Evolutionary conservation across 2,888 invertebrate genomes (phyloP), one percentile per base, ranked within the genome.

Genomic region (Microplitis manilae): DNA sequence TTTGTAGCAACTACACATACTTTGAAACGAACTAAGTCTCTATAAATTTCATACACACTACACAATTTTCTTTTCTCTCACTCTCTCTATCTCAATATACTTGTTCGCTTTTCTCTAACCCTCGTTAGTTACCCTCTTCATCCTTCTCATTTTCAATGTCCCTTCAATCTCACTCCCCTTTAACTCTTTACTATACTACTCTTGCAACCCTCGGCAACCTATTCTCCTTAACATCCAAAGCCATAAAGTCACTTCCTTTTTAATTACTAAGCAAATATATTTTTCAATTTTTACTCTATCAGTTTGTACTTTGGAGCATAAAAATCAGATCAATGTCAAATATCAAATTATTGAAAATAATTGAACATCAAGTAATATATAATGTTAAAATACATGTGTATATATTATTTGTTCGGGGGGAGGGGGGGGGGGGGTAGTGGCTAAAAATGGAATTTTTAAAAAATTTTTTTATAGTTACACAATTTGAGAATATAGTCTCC

Each of bases 261-360:
- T 85, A 85, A 85, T 85, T 85, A 85, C 85, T 81, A 82, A 83
- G 85, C 83, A 83, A 85, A 85, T 81, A 82, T 50, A 13, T 50
- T 50, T 50, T 8, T 50, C 50, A 50, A 13, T 13, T 30, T 30
- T 30, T 4, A 4, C 30, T 30, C 30, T 30, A 30, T 30, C 30
- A 30, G 30, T 30, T 30, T 30, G 2, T 30, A 30, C 30, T 30
- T 30, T 30, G 30, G 50, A 8, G 2, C 50, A 50, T 13, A 8
- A 2, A 50, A 50, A 8, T 50, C 9, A 50, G 2, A 5, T 5
- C 13, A 8, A 50, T 6, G 13, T 50, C 50, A 50, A 13, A 50
- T 13, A 50, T 50, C 50, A 50, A 2, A 9, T 5, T 9, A 50
- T 50, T 50, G 13, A 50, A 50, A 50, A 13, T 9, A 50, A 50